Base-by-base conservation (phyloP, 2,888 invertebrate genomes). In the Azorinus chamasolen region DNA sequence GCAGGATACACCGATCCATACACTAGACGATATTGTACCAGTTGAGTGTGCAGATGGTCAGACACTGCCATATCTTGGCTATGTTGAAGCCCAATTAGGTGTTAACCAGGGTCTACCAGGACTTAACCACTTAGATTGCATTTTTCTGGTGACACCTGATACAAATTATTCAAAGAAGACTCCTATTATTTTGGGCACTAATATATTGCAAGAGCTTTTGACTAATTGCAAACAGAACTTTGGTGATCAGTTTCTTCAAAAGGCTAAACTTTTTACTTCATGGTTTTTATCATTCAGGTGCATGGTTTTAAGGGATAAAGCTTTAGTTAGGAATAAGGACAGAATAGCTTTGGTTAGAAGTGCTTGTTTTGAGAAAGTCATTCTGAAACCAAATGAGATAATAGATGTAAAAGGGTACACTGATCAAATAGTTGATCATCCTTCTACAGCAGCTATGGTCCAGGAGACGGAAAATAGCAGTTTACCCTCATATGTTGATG, bases 171-270 rank as follows among this genome's bases (percentile, higher is more conserved):
- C 58, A 18, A 25, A 12, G 4, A 66, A 45, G 2, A 65, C 71
- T 18, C 78, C 72, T 25, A 46, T 82, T 0, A 54, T 82, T 6
- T 25, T 82, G n/a, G 82, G 78, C 16, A 82, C 75, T 14, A 82
- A 82, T 46, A 54, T 75, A 12, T 24, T 82, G 2, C 14, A 71
- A 10, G 53, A 43, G 39, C 25, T 74, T 8, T 3, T 61, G n/a
- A 1, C 0, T 24, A 55, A 54, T 10, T 61, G 61, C 27, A 61
- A 53, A 54, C 8, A 22, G 0, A 54, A 55, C 22, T 54, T 18
- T 55, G 61, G 69, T n/a, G 61, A 69, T 18, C 61, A 45, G 22
- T 69, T 27, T 46, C 22, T 69, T 5, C 61, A 61, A 16, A 61
- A 24, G 24, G 61, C 69, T 1, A 22, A 45, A 4, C 25, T 69